Percentiles rank a stretch among this genome's conserved stretches.
Conservation (phyloP, 2,888 invertebrate genomes). For the Napeogenes inachia region DNA sequence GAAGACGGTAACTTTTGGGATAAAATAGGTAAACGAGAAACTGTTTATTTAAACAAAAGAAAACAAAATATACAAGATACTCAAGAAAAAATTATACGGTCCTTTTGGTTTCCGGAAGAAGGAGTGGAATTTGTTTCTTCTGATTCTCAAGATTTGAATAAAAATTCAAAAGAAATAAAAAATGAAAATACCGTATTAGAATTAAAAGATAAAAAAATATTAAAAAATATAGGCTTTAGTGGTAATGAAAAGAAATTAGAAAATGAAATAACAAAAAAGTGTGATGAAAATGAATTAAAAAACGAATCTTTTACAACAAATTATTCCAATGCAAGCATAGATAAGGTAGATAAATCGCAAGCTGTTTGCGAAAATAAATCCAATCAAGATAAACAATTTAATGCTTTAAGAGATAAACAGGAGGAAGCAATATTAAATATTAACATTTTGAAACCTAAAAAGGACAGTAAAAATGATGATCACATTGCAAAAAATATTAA, state of each 20-base stretch:
- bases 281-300: background rate
- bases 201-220: background rate
- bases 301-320: background rate
- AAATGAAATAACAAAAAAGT: background rate
- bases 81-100: conserved; percentile 55
- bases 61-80: conserved; percentile 70
- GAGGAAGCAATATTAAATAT: too few relatives aligned
- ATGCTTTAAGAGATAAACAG: too few relatives aligned
- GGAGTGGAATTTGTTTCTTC: conserved; percentile 19
- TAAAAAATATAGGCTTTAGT: background rate
- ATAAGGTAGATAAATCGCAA: background rate
- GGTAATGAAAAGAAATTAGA: background rate
- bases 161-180: conserved; percentile 6
- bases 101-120: conserved; percentile 62
- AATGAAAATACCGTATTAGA: background rate
- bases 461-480: too few relatives aligned
- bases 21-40: conserved; percentile 80
- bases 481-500: too few relatives aligned
- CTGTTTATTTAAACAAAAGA: conserved; percentile 78
- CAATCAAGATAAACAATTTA: too few relatives aligned
- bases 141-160: background rate
- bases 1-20: conserved; percentile 80
- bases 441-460: too few relatives aligned
- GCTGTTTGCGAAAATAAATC: too few relatives aligned
- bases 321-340: background rate